phyloP scores from a whole-genome alignment of 2,888 invertebrate species.

The Ditula angustiorana region DNA sequence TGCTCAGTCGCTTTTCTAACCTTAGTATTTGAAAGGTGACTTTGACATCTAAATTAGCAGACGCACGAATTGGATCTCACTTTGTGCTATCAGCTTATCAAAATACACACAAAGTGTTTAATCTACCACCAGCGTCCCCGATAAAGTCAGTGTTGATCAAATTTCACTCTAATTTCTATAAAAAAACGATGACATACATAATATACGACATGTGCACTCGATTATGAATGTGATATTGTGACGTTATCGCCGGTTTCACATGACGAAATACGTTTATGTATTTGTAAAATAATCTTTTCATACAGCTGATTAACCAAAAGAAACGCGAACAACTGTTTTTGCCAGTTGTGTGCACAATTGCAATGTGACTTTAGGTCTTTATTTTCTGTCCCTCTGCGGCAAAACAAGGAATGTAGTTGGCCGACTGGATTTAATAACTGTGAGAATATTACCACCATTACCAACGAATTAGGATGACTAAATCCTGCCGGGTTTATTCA shows the following conservation, averaged over 20 bases:
- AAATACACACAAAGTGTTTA: constrained; percentile 5
- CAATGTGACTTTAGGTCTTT: background rate
- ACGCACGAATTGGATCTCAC: constrained; percentile 5
- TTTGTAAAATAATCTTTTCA: background rate
- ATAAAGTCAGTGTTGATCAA: background rate
- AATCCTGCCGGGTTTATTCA: too few species aligned
- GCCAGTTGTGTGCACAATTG: background rate
- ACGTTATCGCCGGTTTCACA: background rate
- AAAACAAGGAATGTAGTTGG: too few species aligned
- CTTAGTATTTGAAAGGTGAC: constrained; percentile 5
- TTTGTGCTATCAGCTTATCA: constrained; percentile 16
- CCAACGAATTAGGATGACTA: too few species aligned
- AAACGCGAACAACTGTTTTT: background rate
- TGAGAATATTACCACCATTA: too few species aligned
- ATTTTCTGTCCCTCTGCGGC: too few species aligned
- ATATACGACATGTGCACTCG: background rate
- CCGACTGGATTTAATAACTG: too few species aligned
- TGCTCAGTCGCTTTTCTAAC: constrained; percentile 2
- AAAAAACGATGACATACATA: background rate
- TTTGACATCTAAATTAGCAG: constrained; percentile 2
- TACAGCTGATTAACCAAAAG: background rate
- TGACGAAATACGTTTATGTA: background rate
- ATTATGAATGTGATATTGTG: background rate
- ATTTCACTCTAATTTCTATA: background rate
- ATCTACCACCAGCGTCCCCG: constrained; percentile 3